These are phyloP conservation scores for Neogale vison DNA, from an alignment of 2,113 vertebrate species.

Conservation along the genomic window DNA sequence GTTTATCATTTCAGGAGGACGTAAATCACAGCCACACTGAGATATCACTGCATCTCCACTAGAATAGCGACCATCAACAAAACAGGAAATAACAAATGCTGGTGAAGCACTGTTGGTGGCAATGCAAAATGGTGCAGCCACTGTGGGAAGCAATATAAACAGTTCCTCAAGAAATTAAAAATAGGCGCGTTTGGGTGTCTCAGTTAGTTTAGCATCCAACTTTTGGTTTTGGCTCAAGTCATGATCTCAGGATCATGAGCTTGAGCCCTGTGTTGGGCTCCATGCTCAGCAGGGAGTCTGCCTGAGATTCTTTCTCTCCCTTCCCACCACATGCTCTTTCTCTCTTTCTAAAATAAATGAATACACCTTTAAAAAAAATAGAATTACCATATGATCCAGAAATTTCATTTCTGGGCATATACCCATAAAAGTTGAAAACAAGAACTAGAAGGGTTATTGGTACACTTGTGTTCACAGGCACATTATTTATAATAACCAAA, in stretches of 20 bases:
- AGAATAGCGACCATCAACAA: not conserved
- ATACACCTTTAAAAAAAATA: not conserved
- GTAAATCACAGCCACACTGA: not conserved
- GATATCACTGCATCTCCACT: not conserved
- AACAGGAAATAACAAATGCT: not conserved
- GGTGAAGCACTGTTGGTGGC: not conserved
- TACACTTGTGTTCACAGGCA: not conserved
- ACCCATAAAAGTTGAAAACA: not conserved
- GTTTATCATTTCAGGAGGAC: not conserved
- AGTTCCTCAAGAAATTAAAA: not conserved
- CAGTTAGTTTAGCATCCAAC: not conserved
- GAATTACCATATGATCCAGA: not conserved
- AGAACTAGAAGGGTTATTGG: not conserved
- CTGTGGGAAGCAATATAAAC: not conserved
- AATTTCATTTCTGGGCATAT: not conserved
- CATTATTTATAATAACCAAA: not conserved
- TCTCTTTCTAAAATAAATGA: not conserved
- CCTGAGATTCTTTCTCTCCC: not conserved
- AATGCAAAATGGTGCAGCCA: not conserved
- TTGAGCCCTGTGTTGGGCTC: not conserved
- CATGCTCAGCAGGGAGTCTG: not conserved
- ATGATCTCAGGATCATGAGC: not conserved
- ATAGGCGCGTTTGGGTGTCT: not conserved
- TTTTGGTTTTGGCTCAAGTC: not conserved
- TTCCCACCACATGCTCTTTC: not conserved